Conservation (phyloP, 2,888 invertebrate species). For the Syritta pipiens region DNA sequence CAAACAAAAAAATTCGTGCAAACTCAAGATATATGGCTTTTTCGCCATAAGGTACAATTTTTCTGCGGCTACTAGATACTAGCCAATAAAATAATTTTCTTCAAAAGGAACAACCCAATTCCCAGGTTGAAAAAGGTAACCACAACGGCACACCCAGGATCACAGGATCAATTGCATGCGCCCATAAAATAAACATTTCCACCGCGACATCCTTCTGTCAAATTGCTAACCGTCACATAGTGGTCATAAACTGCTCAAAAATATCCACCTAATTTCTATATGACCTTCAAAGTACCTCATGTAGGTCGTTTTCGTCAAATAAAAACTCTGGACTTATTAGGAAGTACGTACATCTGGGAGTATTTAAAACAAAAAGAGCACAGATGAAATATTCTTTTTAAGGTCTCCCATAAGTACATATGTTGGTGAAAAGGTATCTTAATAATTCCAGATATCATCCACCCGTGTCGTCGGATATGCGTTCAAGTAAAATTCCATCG, state of each 20-base stretch:
- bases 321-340: slow-evolving; percentile 42
- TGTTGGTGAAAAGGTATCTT: slow-evolving; percentile 17
- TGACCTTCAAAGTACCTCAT: slow-evolving; percentile 37
- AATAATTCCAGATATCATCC: slow-evolving; percentile 42
- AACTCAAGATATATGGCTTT: no score
- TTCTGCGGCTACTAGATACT: no score
- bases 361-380: slow-evolving; percentile 51
- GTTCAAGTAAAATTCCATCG: slow-evolving; percentile 49
- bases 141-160: no score
- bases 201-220: slow-evolving; percentile 30
- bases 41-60: no score
- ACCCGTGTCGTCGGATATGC: not conserved
- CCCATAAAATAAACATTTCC: slow-evolving; percentile 55
- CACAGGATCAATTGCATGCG: no score
- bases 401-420: slow-evolving; percentile 8
- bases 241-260: slow-evolving; percentile 47
- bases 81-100: no score
- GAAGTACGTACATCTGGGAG: slow-evolving; percentile 50
- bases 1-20: no score
- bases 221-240: slow-evolving; percentile 10
- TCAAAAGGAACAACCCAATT: no score
- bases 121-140: no score
- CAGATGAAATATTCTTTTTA: slow-evolving; percentile 6
- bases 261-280: slow-evolving; percentile 27
- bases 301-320: slow-evolving; percentile 29